These are phyloP conservation scores for Acanthosepion lycidas DNA, from an alignment of 2,888 invertebrate species.

Conservation along the genomic window DNA sequence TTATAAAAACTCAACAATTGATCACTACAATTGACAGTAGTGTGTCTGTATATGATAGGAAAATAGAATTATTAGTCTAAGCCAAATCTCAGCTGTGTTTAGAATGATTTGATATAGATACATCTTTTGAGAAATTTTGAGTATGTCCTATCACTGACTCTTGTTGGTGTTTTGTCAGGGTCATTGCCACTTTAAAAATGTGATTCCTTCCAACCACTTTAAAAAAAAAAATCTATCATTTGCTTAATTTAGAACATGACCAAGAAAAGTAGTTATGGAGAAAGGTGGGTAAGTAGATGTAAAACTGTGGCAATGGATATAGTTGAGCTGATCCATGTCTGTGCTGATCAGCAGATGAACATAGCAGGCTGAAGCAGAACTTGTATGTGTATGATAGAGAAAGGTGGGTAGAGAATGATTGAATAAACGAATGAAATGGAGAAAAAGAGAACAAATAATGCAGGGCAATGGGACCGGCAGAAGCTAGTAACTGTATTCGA, in stretches of 20 bases:
- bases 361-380: not conserved
- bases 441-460: not conserved
- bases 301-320: not conserved
- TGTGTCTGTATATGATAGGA: no score
- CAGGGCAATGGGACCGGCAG: no score
- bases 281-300: not conserved
- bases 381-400: not conserved
- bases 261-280: not conserved
- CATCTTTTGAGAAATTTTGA: no score
- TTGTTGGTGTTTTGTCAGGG: not conserved
- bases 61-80: no score
- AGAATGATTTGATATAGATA: no score
- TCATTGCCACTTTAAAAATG: not conserved
- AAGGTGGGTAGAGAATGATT: not conserved
- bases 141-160: not conserved
- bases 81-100: no score
- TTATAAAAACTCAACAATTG: no score
- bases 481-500: not conserved
- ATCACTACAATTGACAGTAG: no score
- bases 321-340: constrained; percentile 33
- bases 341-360: not conserved
- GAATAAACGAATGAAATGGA: not conserved
- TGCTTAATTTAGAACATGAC: not conserved
- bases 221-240: not conserved
- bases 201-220: not conserved